Evolutionary conservation across 2,888 invertebrate genomes (phyloP), one percentile per base, ranked within the genome.

Genomic region (Watsonalla cultraria): DNA sequence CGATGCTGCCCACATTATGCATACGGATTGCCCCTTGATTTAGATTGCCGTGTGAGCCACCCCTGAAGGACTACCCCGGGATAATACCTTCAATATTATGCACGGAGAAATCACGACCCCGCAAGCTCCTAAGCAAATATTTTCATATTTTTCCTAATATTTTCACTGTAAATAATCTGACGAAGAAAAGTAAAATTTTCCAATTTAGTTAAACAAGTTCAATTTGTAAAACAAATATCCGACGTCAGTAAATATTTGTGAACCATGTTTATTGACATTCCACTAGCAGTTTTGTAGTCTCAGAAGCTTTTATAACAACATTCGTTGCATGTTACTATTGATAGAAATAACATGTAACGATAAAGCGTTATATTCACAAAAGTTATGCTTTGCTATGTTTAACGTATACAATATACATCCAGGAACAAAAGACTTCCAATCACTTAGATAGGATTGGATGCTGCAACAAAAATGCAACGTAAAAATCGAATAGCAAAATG

Each of bases 11-110:
- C 71, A 58, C 65, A 68, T 69, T 74, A 71, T 74, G 72, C 73
- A 78, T 70, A 61, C 67, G 63, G 67, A 69, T 71, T 70, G 61
- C 53, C 61, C 59, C 58, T 62, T 68, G 68, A 73, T 71, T 72
- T 66, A 64, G 61, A 70, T 70, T 68, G 61, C 61, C 58, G 51
- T 57, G 57, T 58, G 64, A 63, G 53, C 61, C 57, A 51, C 54
- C 59, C 57, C 55, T 64, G 57, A 62, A 62, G 58, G 62, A 59
- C 55, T 47, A 45, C 14, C 50, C 50, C 9, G 46, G 45, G 46
- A 46, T 51, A 56, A 57, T 57, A 35, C 39, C 37, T 37, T 39
- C 35, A 49, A 49, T 37, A 39, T 49, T 49, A 49, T 49, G 37
- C 49, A 49, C 37, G 6, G 15, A 49, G 49, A 49, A 49, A 37